Percentiles rank a stretch among this genome's conserved stretches.
Conservation (phyloP, 2,888 invertebrate genomes). For the Anagyrus pseudococci region DNA sequence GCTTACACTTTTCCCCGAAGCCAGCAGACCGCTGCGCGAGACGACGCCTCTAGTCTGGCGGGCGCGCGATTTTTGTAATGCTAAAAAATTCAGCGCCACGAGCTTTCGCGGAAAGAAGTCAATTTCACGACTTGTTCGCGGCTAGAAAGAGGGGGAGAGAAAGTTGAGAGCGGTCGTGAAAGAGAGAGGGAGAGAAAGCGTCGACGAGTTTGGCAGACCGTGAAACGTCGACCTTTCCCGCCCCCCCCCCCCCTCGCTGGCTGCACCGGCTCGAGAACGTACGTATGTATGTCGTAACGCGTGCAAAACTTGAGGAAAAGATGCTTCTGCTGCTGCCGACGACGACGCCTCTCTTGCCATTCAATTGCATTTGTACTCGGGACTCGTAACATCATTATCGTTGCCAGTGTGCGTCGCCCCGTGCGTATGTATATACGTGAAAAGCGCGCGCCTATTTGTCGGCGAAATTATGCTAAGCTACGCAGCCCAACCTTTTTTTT, state of each 20-base stretch:
- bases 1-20: no score
- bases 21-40: no score
- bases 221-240: constrained; percentile 12
- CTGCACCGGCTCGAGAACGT: neutral
- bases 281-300: neutral
- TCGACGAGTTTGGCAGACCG: constrained; percentile 14
- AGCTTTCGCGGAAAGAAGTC: constrained; percentile 27
- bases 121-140: constrained; percentile 26
- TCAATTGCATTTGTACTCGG: constrained; percentile 37
- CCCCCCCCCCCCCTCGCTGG: neutral
- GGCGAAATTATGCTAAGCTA: no score
- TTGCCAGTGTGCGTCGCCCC: neutral
- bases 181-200: no score
- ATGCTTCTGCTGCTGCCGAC: constrained; percentile 3
- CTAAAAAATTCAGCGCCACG: constrained; percentile 24
- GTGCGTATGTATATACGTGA: constrained; percentile 3
- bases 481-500: neutral
- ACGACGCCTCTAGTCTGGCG: neutral
- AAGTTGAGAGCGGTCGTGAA: no score
- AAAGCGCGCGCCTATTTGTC: no score
- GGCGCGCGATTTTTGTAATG: constrained; percentile 7
- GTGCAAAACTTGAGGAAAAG: constrained; percentile 23
- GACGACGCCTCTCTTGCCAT: constrained; percentile 8
- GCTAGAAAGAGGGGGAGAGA: no score
- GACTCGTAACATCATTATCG: constrained; percentile 33